Base-by-base conservation (phyloP, 2,888 invertebrate genomes). In the Phyto melanocephala region DNA sequence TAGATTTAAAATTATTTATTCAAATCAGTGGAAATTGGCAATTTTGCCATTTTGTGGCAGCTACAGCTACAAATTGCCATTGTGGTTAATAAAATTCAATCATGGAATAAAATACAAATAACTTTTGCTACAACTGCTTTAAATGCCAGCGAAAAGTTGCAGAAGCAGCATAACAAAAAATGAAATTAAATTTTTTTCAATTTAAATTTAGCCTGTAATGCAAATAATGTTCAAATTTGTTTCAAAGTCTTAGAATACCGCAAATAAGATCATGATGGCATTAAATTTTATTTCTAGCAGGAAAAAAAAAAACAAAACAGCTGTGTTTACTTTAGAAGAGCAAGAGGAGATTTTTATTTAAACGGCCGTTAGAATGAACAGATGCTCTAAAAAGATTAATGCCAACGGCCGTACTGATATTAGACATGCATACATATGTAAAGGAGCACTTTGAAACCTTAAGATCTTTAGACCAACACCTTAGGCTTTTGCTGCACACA, bases 341-440 rank as follows among this genome's bases (percentile, higher is more conserved):
- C 1, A 13, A 17, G 28, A 22, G 33, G 11, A 33, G 17, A 40
- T 68, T 72, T 81, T 68, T n/a, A n/a, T 70, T 56, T 40, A 42
- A 74, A 65, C 71, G 75, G 60, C 71, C 82, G 71, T 79, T 79
- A 68, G 67, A 80, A 68, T 15, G 54, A 80, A 77, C 77, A 80
- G 80, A 80, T 83, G 80, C 75, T 62, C 42, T 65, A 15, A 37
- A 65, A 71, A 37, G 28, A 63, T 47, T 22, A 68, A 45, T 47
- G 42, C 45, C 11, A 47, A 63, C 24, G 71, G 24, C 47, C 56
- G 33, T 17, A 24, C 8, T 45, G 35, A 13, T n/a, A n/a, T n/a
- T n/a, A n/a, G n/a, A n/a, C n/a, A n/a, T n/a, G n/a, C n/a, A n/a
- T n/a, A n/a, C n/a, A n/a, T n/a, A n/a, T n/a, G n/a, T n/a, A n/a